Evolutionary conservation across 2,888 invertebrate genomes (phyloP), one percentile per base, ranked within the genome.

Genomic region (Drosophila seclusa): DNA sequence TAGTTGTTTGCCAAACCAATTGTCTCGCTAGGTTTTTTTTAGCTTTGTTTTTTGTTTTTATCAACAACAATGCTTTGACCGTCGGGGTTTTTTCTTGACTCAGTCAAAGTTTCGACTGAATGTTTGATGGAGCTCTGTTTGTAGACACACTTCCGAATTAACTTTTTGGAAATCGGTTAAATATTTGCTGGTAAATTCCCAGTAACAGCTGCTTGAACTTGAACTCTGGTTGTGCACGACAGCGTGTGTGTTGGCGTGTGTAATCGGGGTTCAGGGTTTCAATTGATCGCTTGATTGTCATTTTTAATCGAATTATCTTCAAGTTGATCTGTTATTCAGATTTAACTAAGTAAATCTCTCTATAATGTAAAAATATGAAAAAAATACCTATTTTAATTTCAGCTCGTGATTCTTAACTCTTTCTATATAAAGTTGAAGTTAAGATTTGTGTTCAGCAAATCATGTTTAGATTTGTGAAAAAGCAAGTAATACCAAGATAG

Each of bases 81-180:
- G 78, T 87, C 83, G 87, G 87, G 86, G 82, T 86, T 87, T 87
- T 50, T 21, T 40, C 45, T 40, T 77, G 76, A 73, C 34, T 78
- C 74, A 76, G 61, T 13, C 34, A 49, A 42, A 54, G 52, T 45
- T 63, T 65, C n/a, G 16, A 45, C 54, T 63, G 60, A 49, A 45
- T 48, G 55, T 59, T 68, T 68, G 73, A 75, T 81, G 81, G 59
- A 75, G 52, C 32, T 40, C 34, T 42, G 71, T 16, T 29, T 27
- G 69, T 38, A 31, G 11, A 40, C 63, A 68, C 78, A 77, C 90
- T 83, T 83, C 88, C 86, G 86, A 82, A 74, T 70, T 65, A 10
- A 42, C 18, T 76, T 80, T 72, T 79, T 62, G 45, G 59, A 68
- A 65, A 66, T 75, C 76, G 40, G 54, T 65, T 68, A 49, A 69